Conservation (phyloP, 2,113 vertebrate genomes). For the Antigone vipio region DNA sequence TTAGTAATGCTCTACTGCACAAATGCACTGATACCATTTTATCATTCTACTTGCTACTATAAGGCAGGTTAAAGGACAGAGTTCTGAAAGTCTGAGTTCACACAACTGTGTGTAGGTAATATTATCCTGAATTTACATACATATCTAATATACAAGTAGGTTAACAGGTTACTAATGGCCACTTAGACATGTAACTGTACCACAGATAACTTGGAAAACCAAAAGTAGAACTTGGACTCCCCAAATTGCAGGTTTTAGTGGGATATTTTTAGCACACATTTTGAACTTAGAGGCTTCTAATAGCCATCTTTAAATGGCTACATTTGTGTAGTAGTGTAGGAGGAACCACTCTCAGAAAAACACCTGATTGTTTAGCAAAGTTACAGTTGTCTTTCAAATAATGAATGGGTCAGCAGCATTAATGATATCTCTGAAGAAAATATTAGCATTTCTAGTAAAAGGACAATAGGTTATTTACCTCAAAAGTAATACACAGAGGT, state of each 20-base stretch:
- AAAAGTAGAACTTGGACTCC: background rate
- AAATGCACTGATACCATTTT: background rate
- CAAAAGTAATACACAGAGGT: background rate
- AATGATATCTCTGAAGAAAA: background rate
- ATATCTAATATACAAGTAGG: too few relatives aligned
- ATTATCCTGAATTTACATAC: background rate
- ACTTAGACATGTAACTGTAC: background rate
- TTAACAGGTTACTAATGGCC: background rate
- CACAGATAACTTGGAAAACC: background rate
- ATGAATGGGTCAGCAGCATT: background rate
- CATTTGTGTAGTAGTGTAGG: background rate
- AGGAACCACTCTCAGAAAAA: background rate
- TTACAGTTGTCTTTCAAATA: background rate
- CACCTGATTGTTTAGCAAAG: background rate
- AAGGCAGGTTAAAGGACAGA: background rate
- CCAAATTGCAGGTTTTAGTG: accelerated
- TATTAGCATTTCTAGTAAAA: background rate
- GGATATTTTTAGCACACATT: accelerated
- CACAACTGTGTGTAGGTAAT: too few relatives aligned
- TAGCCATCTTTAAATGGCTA: background rate
- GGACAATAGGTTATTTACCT: background rate
- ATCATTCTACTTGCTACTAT: background rate
- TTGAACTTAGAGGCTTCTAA: background rate
- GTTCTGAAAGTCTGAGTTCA: background rate
- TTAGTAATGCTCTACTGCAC: background rate